Conservation (phyloP, 1,140 invertebrate genomes). For the Phenacoccus solenopsis region DNA sequence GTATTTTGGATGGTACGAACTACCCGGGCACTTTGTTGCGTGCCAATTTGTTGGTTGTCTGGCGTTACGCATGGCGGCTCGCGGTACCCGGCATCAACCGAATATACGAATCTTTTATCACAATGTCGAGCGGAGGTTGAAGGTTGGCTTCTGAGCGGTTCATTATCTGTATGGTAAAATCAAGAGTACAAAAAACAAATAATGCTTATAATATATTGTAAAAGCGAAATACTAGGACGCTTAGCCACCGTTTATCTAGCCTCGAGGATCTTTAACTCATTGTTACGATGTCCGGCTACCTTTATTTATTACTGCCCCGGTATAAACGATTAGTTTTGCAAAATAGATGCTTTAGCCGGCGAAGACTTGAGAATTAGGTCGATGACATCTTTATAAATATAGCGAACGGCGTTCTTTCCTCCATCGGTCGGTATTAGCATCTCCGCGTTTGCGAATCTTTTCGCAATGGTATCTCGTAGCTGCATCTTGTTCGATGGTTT, state of each 20-base stretch:
- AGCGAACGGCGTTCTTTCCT: constrained; percentile 1
- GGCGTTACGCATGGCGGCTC: too few species aligned
- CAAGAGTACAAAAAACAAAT: constrained; percentile 17
- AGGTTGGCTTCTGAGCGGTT: constrained; percentile 15
- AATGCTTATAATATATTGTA: constrained; percentile 18
- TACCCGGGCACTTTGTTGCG: background rate
- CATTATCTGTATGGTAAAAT: constrained; percentile 13
- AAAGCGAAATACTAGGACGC: constrained; percentile 13
- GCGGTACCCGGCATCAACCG: background rate
- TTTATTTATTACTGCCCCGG: constrained; percentile 13
- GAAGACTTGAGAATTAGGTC: constrained; percentile 12
- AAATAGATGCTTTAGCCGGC: constrained; percentile 9
- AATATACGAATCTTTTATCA: background rate
- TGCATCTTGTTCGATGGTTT: constrained; percentile 7
- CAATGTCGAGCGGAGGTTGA: constrained; percentile 12
- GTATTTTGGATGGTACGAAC: too few species aligned
- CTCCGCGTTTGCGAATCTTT: constrained; percentile 5
- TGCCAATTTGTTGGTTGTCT: background rate
- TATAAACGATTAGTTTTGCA: constrained; percentile 18
- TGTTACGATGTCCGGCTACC: constrained; percentile 12
- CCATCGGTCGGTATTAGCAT: background rate
- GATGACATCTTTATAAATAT: constrained; percentile 12
- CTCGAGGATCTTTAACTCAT: constrained; percentile 15
- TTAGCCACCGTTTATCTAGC: constrained; percentile 14
- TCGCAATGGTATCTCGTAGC: background rate